Percentiles rank a stretch among this genome's conserved stretches.
These are phyloP conservation scores for Neuroterus valhalla DNA, from an alignment of 1,140 invertebrate genomes.

Conservation along the genomic window DNA sequence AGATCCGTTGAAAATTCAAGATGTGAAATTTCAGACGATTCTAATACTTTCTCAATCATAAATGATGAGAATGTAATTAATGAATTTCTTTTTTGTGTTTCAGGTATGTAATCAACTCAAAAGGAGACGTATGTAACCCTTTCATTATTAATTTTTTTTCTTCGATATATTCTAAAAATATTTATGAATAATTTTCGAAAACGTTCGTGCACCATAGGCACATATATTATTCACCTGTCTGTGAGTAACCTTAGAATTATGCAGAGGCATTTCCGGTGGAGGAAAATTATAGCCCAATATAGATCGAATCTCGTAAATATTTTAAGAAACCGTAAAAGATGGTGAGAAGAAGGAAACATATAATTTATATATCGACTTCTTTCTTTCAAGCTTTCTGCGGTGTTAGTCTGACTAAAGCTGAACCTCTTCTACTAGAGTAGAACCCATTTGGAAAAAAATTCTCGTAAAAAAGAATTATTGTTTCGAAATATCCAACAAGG, in stretches of 20 bases:
- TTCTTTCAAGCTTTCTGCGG: not conserved
- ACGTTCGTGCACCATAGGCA: not conserved
- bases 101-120: not conserved
- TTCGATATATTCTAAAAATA: no score
- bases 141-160: no score
- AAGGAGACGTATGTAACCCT: no score
- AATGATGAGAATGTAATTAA: no score
- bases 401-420: slow-evolving; percentile 23
- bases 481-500: no score
- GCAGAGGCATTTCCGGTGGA: not conserved
- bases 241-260: not conserved
- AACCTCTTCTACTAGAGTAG: slow-evolving; percentile 26
- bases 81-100: not conserved
- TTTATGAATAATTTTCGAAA: not conserved
- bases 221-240: not conserved
- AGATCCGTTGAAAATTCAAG: no score
- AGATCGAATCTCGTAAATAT: slow-evolving; percentile 13
- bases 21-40: no score
- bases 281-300: slow-evolving; percentile 19
- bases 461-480: no score
- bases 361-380: not conserved
- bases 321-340: not conserved
- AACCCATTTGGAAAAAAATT: no score
- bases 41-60: no score
- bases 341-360: not conserved